These are phyloP conservation scores for Dysmachus trigonus DNA, from an alignment of 2,888 invertebrate genomes.

Conservation along the genomic window DNA sequence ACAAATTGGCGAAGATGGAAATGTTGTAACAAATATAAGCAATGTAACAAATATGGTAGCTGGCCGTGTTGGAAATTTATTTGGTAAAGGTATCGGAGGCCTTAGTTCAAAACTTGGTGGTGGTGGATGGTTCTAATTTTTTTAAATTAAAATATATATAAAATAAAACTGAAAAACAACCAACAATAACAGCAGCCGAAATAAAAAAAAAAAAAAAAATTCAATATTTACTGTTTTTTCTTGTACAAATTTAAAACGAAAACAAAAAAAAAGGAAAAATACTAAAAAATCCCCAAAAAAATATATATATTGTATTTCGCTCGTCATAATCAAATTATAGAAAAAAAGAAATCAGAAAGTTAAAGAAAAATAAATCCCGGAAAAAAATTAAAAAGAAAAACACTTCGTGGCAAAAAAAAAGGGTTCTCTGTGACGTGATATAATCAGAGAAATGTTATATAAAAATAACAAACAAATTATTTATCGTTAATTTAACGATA, in stretches of 20 bases:
- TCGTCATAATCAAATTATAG: not conserved
- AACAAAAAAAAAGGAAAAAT: not conserved
- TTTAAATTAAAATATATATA: too few relatives aligned
- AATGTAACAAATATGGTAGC: constrained; percentile 86
- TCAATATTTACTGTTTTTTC: not conserved
- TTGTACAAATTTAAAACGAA: not conserved
- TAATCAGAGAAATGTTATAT: not conserved
- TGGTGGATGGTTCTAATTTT: constrained; percentile 82
- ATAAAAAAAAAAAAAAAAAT: not conserved
- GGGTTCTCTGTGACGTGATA: not conserved
- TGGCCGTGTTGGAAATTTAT: constrained; percentile 87
- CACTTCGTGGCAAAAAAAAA: not conserved
- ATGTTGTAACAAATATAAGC: constrained; percentile 75
- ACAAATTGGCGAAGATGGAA: constrained; percentile 73
- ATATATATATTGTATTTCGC: too few relatives aligned
- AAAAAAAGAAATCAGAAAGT: not conserved
- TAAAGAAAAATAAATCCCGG: not conserved
- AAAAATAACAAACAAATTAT: not conserved
- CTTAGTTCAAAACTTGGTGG: constrained; percentile 88
- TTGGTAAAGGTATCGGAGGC: constrained; percentile 90
- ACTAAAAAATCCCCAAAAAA: too few relatives aligned
- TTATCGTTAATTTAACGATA: not conserved
- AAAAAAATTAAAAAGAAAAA: not conserved
- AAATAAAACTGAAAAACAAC: not conserved
- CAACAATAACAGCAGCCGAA: not conserved